Conservation (phyloP, 2,113 vertebrate species). For the Ctenomys sociabilis region DNA sequence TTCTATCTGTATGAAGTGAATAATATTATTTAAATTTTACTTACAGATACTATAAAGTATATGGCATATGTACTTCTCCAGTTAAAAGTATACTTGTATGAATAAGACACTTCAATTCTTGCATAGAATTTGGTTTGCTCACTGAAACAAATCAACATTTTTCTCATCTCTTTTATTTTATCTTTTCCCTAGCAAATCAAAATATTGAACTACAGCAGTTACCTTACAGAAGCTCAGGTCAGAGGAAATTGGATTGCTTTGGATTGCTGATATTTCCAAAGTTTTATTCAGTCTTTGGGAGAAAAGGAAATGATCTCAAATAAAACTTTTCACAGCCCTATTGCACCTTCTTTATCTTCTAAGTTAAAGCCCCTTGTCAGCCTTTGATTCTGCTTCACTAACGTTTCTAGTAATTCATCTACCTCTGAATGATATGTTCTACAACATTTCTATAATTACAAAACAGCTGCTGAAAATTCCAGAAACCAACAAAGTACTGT, state of each 20-base stretch:
- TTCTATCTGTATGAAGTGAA: not conserved
- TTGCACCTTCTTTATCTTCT: conserved; percentile 71
- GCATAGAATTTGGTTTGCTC: not conserved
- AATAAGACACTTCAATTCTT: not conserved
- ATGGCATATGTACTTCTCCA: not conserved
- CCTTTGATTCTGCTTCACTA: conserved; percentile 53
- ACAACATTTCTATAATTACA: conserved; percentile 22
- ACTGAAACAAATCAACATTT: not conserved
- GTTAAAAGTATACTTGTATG: conserved; percentile 15
- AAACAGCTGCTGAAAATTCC: conserved; percentile 59
- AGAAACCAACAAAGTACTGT: conserved; percentile 67
- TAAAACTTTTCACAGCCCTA: conserved; percentile 78
- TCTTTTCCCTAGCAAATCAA: not conserved
- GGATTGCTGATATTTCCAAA: conserved; percentile 74
- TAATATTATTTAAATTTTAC: not conserved
- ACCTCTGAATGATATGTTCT: conserved; percentile 15
- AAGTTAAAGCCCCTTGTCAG: conserved; percentile 64
- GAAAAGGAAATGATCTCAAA: conserved; percentile 74
- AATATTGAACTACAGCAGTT: conserved; percentile 46
- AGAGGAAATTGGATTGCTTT: conserved; percentile 58
- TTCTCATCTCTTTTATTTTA: too few species aligned
- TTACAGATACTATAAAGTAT: not conserved
- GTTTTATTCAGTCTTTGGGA: conserved; percentile 76
- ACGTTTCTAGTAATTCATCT: conserved; percentile 48
- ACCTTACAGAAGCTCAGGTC: conserved; percentile 38